Base-by-base conservation (phyloP, 2,113 vertebrate genomes). In the Empidonax traillii region DNA sequence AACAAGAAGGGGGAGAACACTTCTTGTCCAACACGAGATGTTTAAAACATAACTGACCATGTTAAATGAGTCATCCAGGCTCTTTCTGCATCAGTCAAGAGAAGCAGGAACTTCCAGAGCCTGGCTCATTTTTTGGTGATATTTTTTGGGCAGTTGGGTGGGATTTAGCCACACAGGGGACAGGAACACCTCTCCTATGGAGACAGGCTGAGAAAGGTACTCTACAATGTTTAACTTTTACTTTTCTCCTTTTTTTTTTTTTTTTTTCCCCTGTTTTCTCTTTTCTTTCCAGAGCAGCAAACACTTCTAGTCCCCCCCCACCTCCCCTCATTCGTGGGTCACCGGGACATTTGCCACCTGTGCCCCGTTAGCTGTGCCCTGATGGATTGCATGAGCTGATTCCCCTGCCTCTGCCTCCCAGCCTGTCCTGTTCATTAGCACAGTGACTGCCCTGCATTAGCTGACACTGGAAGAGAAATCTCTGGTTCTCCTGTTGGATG, bases 401-500 rank as follows among this genome's bases (percentile, higher is more conserved):
- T 55, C n/a, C 83, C 85, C 55, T 21, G 69, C 9, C 68, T 78
- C 46, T 79, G 92, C 80, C 78, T 87, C 86, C 86, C 72, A 9
- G 78, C 65, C 58, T 95, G 65, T 44, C 89, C 83, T 62, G 37
- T 43, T 95, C 93, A 96, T 96, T 96, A 90, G n/a, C 87, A 67
- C 85, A 91, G 96, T 94, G 77, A 80, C 87, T 88, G 69, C 85
- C 82, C 56, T 51, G 20, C 71, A 33, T 95, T 77, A 83, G 33
- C 51, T 94, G 46, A 62, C 0, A 1, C 89, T 53, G 59, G n/a
- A 67, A 87, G 93, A 74, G 90, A 91, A 76, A n/a, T 16, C 65
- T 46, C 74, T 31, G 37, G 51, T 96, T 37, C 53, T 94, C 75
- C 69, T 46, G 46, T 62, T 63, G 82, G 82, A 37, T 18, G 53